Percentiles rank a stretch among this genome's conserved stretches.
Conservation (phyloP, 1,140 invertebrate genomes). For the Neuroterus valhalla region DNA sequence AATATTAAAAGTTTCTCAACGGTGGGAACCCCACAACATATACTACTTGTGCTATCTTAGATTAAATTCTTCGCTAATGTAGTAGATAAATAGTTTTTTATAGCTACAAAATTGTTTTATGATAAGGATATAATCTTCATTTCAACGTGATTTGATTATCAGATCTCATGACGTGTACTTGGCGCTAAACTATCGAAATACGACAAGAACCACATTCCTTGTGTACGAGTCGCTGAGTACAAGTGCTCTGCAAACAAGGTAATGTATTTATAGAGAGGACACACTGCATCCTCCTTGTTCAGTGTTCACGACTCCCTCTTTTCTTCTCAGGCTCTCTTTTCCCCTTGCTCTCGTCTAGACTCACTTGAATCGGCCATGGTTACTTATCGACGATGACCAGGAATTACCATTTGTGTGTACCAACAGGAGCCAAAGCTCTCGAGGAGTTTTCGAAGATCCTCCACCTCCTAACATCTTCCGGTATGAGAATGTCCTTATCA, state of each 20-base stretch:
- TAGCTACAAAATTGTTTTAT: background rate
- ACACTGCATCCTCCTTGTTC: constrained; percentile 60
- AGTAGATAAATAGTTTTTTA: background rate
- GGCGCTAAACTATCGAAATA: constrained; percentile 51
- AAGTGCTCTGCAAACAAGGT: constrained; percentile 73
- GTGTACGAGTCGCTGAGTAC: constrained; percentile 62
- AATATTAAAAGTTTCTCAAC: too few species aligned
- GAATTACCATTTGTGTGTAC: constrained; percentile 53
- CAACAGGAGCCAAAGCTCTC: constrained; percentile 40
- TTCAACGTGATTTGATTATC: constrained; percentile 4
- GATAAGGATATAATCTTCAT: constrained; percentile 1
- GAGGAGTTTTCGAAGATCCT: constrained; percentile 28
- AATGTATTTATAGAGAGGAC: constrained; percentile 74
- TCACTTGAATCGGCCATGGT: constrained; percentile 45
- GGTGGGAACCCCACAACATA: too few species aligned
- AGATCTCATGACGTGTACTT: background rate
- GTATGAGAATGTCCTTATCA: background rate
- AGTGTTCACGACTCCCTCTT: constrained; percentile 62
- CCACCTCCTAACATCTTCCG: constrained; percentile 7
- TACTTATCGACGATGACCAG: constrained; percentile 52
- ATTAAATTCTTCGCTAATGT: background rate
- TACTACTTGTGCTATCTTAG: too few species aligned
- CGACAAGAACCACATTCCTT: constrained; percentile 56
- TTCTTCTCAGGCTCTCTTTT: constrained; percentile 45
- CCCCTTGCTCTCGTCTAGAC: constrained; percentile 58